Evolutionary conservation across 2,797 vertebrate species (phyloP), one percentile per base, ranked within the genome.

Genomic region (Ibycter americanus): DNA sequence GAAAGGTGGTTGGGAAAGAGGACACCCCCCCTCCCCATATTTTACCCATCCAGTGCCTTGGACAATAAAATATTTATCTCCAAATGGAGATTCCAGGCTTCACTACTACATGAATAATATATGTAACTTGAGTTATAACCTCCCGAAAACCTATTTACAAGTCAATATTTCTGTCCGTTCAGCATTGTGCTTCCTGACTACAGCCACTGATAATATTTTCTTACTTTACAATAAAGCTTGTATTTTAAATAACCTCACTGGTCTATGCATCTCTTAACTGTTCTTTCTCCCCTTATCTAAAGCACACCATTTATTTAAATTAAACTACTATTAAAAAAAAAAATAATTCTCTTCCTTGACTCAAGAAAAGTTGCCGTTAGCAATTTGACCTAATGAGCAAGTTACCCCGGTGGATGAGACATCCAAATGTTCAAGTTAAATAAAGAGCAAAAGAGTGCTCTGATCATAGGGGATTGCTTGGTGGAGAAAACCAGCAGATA

Each of bases 41-140:
- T 95, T 77, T 25, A 94, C 74, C 66, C 89, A 62, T 40, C 20
- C 32, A 68, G 18, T 68, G 49, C 32, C 83, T 90, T 76, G 58
- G 29, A 71, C 36, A 87, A 92, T 96, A 32, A 97, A 97, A 95
- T 94, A 96, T 95, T 96, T 89, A 95, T 87, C 74, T 93, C 74
- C 61, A 96, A 89, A 90, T 87, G 71, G 92, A 90, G 49, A 92
- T 74, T 85, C 67, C 76, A 87, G 71, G 52, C 40, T 89, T 92
- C 89, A 93, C 90, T 77, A 58, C 65, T 46, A 32, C 40, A 76
- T 94, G 42, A 96, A 96, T 95, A 97, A 96, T 92, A 67, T 9
- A 96, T 92, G 72, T 15, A 85, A 62, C 89, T 87, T 83, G 67
- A 85, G 65, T 94, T 89, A 67, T 44, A 91, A 77, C 71, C 63